Conservation (phyloP, 2,888 invertebrate genomes). For the Erannis defoliaria region DNA sequence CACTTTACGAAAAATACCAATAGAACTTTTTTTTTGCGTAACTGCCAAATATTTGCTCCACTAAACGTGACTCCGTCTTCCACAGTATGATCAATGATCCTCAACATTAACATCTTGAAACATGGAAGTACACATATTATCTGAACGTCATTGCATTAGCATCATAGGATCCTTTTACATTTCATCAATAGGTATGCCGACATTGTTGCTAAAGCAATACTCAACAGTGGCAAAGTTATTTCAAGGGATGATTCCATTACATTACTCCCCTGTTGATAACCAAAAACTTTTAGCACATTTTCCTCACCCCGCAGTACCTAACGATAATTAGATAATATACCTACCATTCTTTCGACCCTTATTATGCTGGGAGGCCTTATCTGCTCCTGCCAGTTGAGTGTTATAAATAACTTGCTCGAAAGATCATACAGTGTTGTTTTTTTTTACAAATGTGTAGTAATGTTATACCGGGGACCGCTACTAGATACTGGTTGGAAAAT, state of each 20-base stretch:
- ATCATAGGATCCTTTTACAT: too few species aligned
- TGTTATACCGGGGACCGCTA: neutral
- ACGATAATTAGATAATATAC: conserved; percentile 48
- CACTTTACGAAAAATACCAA: too few species aligned
- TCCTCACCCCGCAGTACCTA: conserved; percentile 20
- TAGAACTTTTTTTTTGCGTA: too few species aligned
- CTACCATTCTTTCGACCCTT: conserved; percentile 50
- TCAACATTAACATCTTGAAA: too few species aligned
- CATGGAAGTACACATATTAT: too few species aligned
- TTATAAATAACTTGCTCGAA: conserved; percentile 49
- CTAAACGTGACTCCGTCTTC: too few species aligned
- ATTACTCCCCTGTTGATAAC: conserved; percentile 16
- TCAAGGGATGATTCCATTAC: conserved; percentile 15
- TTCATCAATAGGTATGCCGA: neutral
- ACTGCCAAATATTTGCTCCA: too few species aligned
- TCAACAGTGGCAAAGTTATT: neutral
- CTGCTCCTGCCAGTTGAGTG: conserved; percentile 54
- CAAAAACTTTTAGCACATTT: conserved; percentile 30
- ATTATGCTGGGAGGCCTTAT: conserved; percentile 55
- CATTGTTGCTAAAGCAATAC: neutral
- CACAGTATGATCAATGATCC: too few species aligned
- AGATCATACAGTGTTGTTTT: conserved; percentile 13
- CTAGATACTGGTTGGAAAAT: neutral
- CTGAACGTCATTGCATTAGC: too few species aligned
- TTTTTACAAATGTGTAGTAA: conserved; percentile 5